phyloP scores from a whole-genome alignment of 2,797 vertebrate genomes.

The Mus spretus region DNA sequence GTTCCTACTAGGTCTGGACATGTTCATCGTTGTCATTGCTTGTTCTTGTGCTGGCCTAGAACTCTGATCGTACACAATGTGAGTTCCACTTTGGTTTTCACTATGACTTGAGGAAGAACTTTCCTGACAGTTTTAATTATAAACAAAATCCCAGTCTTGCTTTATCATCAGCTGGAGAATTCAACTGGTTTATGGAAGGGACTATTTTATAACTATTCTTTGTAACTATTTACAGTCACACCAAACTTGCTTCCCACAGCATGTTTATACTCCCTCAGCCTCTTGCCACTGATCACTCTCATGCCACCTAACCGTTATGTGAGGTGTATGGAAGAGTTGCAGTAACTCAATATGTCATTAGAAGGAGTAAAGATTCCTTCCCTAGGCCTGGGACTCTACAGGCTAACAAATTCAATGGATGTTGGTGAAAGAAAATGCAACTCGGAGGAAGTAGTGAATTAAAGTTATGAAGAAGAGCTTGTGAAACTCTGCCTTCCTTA shows the following conservation, averaged over 20 bases:
- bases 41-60: too few relatives aligned
- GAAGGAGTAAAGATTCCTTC: not conserved
- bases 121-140: constrained; percentile 17
- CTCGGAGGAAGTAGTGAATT: not conserved
- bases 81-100: not conserved
- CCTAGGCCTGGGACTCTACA: not conserved
- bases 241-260: not conserved
- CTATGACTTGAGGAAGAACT: not conserved
- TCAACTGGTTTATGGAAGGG: not conserved
- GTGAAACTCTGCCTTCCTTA: not conserved
- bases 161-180: not conserved
- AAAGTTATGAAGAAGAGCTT: not conserved
- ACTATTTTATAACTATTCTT: not conserved
- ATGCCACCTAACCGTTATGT: not conserved
- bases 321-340: not conserved
- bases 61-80: not conserved
- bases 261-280: not conserved
- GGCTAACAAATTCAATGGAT: not conserved
- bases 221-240: not conserved
- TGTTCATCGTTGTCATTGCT: not conserved
- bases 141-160: not conserved
- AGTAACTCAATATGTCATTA: not conserved
- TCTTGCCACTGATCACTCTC: too few relatives aligned
- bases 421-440: not conserved
- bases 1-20: not conserved